These are phyloP conservation scores for Wasmannia auropunctata DNA, from an alignment of 1,140 invertebrate species.

Conservation along the genomic window DNA sequence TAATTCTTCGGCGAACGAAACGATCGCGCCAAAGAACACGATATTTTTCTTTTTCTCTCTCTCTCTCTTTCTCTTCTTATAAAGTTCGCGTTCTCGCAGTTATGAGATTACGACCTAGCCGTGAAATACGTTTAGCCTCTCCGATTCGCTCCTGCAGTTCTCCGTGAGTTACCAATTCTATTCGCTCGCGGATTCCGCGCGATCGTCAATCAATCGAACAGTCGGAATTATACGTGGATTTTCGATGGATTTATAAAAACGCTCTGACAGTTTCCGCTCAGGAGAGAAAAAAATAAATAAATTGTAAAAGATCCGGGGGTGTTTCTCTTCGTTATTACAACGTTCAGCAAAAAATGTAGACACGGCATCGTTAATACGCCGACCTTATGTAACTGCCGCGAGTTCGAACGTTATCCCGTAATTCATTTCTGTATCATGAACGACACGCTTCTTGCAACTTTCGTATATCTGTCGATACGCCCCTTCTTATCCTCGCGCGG, in stretches of 20 bases:
- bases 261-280: not conserved
- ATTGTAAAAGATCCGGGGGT: not conserved
- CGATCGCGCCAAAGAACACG: not conserved
- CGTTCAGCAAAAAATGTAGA: slow-evolving; percentile 3
- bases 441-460: slow-evolving; percentile 45
- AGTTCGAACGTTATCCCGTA: slow-evolving; percentile 7
- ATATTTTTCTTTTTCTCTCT: not conserved
- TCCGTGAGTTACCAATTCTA: slow-evolving; percentile 17
- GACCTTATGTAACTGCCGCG: slow-evolving; percentile 19
- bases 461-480: slow-evolving; percentile 38
- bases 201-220: slow-evolving; percentile 7
- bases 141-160: slow-evolving; percentile 7
- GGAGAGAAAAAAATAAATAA: not conserved
- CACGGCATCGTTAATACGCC: slow-evolving; percentile 12
- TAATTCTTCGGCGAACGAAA: not conserved
- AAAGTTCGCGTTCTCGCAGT: slow-evolving; percentile 24
- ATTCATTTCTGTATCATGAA: slow-evolving; percentile 30
- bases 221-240: slow-evolving; percentile 13
- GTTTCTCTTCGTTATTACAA: not conserved
- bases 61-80: not conserved
- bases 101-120: slow-evolving; percentile 35
- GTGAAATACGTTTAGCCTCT: slow-evolving; percentile 34
- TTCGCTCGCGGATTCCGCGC: not conserved
- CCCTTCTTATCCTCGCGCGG: slow-evolving; percentile 6
- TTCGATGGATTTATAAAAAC: not conserved